Conservation (phyloP, 2,113 vertebrate genomes). For the Gallinago undulata region DNA sequence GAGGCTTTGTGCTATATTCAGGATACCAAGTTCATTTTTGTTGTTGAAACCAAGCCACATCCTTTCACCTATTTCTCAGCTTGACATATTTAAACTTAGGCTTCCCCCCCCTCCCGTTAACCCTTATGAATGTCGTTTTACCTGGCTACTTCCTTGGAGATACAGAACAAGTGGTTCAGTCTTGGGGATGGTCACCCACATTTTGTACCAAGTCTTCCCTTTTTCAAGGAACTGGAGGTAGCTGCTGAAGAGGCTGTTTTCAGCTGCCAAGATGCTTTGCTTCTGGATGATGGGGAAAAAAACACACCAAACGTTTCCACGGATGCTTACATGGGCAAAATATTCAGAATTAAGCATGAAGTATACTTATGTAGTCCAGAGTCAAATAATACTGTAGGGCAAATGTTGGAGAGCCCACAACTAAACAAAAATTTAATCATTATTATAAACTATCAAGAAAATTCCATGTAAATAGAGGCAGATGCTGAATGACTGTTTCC, state of each 20-base stretch:
- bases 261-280: constrained; percentile 69
- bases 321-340: not conserved
- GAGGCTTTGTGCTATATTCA: not conserved
- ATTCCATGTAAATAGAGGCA: not conserved
- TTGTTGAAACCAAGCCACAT: constrained; percentile 54
- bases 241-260: constrained; percentile 81
- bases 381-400: not conserved
- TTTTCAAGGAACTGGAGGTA: constrained; percentile 84
- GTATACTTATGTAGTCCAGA: not conserved
- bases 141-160: constrained; percentile 82
- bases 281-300: constrained; percentile 67
- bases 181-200: constrained; percentile 82
- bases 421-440: not conserved
- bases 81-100: not conserved
- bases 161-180: constrained; percentile 83
- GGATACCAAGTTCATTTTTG: constrained; percentile 8
- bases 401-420: not conserved
- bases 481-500: not conserved
- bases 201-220: constrained; percentile 83
- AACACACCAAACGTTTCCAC: not conserved
- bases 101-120: not conserved
- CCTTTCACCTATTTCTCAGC: constrained; percentile 57
- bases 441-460: not conserved
- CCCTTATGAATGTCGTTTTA: constrained; percentile 11
- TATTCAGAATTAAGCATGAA: not conserved